phyloP scores from a whole-genome alignment of 1,140 invertebrate genomes.

The Drosophila santomea region DNA sequence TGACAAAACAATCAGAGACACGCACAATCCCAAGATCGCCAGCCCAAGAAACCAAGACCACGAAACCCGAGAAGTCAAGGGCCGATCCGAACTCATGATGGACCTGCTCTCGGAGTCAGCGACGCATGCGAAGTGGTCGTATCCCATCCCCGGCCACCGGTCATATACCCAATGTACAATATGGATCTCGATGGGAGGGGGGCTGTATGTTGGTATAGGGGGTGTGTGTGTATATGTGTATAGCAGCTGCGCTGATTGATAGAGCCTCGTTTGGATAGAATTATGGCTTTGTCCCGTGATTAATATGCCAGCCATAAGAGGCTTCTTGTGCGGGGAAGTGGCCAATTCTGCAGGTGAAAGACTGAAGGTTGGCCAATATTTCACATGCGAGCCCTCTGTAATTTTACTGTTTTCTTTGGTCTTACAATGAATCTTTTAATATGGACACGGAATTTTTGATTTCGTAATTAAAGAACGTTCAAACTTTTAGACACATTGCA shows the following conservation, averaged over 20 bases:
- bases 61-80: conserved; percentile 15
- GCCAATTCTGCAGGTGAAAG: not conserved
- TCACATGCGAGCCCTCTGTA: not conserved
- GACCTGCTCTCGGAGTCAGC: conserved; percentile 57
- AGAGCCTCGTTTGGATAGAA: not conserved
- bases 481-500: too few relatives aligned
- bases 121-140: conserved; percentile 60
- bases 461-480: too few relatives aligned
- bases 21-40: conserved; percentile 8
- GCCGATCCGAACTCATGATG: conserved; percentile 15
- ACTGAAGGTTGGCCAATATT: not conserved
- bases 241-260: not conserved
- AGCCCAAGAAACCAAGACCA: not conserved
- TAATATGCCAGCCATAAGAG: not conserved
- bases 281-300: conserved; percentile 1
- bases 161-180: conserved; percentile 3
- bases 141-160: conserved; percentile 5
- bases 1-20: conserved; percentile 75
- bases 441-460: too few relatives aligned
- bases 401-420: not conserved
- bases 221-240: not conserved
- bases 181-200: not conserved
- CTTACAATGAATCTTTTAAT: too few relatives aligned
- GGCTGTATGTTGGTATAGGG: not conserved
- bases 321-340: not conserved